Conservation (phyloP, 2,888 invertebrate genomes). For the Diaperis boleti region DNA sequence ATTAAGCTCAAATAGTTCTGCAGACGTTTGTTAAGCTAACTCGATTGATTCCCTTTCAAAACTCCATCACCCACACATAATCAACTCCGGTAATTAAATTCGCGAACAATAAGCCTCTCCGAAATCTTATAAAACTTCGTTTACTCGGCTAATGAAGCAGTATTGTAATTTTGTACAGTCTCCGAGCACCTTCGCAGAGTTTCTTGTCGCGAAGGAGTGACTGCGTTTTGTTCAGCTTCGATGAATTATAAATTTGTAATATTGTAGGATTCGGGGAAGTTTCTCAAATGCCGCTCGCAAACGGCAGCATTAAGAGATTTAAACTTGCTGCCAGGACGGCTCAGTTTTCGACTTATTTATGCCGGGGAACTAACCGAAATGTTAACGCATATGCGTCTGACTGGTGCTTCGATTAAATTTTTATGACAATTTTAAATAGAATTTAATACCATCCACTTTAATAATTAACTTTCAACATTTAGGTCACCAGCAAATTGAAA, state of each 20-base stretch:
- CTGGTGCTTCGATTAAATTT: too few relatives aligned
- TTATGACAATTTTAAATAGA: too few relatives aligned
- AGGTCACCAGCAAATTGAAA: too few relatives aligned
- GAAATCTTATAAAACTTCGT: conserved; percentile 17
- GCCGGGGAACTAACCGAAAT: conserved; percentile 1
- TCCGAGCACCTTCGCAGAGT: conserved; percentile 8
- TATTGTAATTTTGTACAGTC: conserved; percentile 20
- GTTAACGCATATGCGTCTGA: conserved; percentile 6
- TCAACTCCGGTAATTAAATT: conserved; percentile 20
- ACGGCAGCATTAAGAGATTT: conserved; percentile 31
- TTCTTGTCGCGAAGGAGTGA: conserved; percentile 7
- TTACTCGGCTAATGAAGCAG: conserved; percentile 20
- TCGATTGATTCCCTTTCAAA: conserved; percentile 4
- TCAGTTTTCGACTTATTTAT: conserved; percentile 16
- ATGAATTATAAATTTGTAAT: conserved; percentile 33
- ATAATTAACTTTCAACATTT: too few relatives aligned
- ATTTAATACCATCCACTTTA: too few relatives aligned
- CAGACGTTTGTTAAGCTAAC: neutral
- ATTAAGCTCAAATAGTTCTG: too few relatives aligned
- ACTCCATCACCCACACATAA: conserved; percentile 11
- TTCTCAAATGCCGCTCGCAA: conserved; percentile 15
- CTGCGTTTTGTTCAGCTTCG: conserved; percentile 25
- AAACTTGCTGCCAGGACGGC: conserved; percentile 17
- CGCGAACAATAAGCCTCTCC: neutral
- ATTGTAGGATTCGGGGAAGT: conserved; percentile 16